Evolutionary conservation across 2,797 vertebrate genomes (phyloP).

Genomic region (Xiphorhynchus erythropygius): DNA sequence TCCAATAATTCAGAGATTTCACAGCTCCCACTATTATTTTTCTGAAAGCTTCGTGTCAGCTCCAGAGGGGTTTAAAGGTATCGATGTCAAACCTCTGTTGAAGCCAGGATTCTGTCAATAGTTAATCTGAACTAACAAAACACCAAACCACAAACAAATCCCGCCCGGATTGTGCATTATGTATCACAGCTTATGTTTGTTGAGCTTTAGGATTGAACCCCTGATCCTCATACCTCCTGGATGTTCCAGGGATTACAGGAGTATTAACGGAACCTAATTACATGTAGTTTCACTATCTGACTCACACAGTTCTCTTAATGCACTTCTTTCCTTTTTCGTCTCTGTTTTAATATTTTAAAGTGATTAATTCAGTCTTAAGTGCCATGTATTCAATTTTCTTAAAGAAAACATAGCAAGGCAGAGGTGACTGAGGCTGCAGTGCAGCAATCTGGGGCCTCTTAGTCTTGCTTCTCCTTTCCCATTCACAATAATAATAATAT

Average conservation of each 20-base stretch:
- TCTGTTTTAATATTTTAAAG: slow-evolving; percentile 65
- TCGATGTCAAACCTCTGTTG: slow-evolving; percentile 52
- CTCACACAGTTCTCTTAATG: slow-evolving; percentile 59
- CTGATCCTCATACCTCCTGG: slow-evolving; percentile 68
- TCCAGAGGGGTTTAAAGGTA: slow-evolving; percentile 42
- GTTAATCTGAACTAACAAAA: slow-evolving; percentile 65
- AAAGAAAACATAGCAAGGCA: neutral
- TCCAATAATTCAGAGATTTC: neutral
- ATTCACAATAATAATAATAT: neutral
- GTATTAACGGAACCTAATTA: slow-evolving; percentile 77
- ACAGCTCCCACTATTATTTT: neutral
- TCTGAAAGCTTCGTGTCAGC: slow-evolving; percentile 27
- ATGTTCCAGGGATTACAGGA: slow-evolving; percentile 75
- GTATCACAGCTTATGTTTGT: slow-evolving; percentile 65
- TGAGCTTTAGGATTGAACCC: slow-evolving; percentile 63
- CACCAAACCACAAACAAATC: slow-evolving; percentile 50
- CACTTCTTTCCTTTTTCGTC: slow-evolving; percentile 36
- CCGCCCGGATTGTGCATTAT: slow-evolving; percentile 25
- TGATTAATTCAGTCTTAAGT: slow-evolving; percentile 64
- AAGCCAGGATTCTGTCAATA: slow-evolving; percentile 33
- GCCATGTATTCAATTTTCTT: neutral
- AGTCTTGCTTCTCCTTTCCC: neutral
- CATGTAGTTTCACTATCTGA: slow-evolving; percentile 66
- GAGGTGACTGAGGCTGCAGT: neutral
- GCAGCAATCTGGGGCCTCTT: neutral